Percentiles rank a stretch among this genome's conserved stretches.
Conservation (phyloP, 2,888 invertebrate species). For the Hofmannophila pseudospretella region DNA sequence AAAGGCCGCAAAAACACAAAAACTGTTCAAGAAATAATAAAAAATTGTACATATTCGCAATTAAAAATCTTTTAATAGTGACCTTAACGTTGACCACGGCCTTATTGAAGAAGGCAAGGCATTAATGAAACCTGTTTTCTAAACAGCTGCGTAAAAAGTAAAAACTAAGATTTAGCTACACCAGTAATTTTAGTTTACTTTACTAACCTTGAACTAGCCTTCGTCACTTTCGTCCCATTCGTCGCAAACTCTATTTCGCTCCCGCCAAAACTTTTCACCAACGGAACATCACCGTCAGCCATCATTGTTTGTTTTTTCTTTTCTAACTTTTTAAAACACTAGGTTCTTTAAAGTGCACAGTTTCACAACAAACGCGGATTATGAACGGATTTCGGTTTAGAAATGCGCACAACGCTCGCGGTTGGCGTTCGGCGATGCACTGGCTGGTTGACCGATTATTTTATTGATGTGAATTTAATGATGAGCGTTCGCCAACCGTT, state of each 20-base stretch:
- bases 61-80: neutral
- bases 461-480: constrained; percentile 65
- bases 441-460: constrained; percentile 47
- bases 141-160: constrained; percentile 1
- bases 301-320: constrained; percentile 35
- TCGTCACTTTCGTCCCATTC: constrained; percentile 60
- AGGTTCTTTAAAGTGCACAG: constrained; percentile 7
- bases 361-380: constrained; percentile 2
- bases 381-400: constrained; percentile 2
- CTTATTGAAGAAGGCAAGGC: neutral
- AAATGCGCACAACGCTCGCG: constrained; percentile 23
- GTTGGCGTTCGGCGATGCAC: constrained; percentile 34
- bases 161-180: neutral
- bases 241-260: constrained; percentile 61
- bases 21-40: neutral
- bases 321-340: constrained; percentile 15
- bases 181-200: neutral
- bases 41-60: neutral
- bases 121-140: neutral
- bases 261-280: constrained; percentile 64
- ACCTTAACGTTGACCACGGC: constrained; percentile 3
- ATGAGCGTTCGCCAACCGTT: constrained; percentile 43
- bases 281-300: constrained; percentile 69
- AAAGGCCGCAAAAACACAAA: neutral
- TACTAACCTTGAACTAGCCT: constrained; percentile 58